These are phyloP conservation scores for Pantherophis guttatus DNA, from an alignment of 2,113 vertebrate genomes.

Conservation along the genomic window DNA sequence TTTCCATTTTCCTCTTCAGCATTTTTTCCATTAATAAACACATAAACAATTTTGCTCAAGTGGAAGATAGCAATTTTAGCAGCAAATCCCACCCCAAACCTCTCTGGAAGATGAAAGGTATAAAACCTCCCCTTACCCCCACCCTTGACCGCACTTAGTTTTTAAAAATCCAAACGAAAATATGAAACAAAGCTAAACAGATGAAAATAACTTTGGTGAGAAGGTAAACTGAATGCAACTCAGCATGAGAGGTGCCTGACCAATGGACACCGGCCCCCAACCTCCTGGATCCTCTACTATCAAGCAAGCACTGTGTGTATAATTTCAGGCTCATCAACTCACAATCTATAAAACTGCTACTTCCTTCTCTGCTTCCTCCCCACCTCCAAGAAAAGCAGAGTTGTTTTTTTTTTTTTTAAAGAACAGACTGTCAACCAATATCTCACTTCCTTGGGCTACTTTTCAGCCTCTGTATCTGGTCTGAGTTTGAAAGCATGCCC, in stretches of 20 bases:
- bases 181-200: not conserved
- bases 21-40: not conserved
- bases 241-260: not conserved
- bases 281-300: not conserved
- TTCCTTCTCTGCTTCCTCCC: not conserved
- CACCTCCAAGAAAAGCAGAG: not conserved
- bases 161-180: not conserved
- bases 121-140: not conserved
- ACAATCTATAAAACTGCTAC: not conserved
- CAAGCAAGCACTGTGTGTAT: not conserved
- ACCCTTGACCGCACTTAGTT: not conserved
- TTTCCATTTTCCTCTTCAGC: not conserved
- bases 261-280: too few relatives aligned
- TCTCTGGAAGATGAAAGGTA: not conserved
- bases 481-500: not conserved
- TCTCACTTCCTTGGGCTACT: not conserved
- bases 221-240: not conserved
- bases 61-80: not conserved
- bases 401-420: not conserved
- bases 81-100: not conserved
- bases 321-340: not conserved
- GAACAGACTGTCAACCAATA: not conserved
- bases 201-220: not conserved
- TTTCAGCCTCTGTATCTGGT: not conserved
- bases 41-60: not conserved